phyloP scores from a whole-genome alignment of 2,113 vertebrate genomes.

The Lutjanus erythropterus region DNA sequence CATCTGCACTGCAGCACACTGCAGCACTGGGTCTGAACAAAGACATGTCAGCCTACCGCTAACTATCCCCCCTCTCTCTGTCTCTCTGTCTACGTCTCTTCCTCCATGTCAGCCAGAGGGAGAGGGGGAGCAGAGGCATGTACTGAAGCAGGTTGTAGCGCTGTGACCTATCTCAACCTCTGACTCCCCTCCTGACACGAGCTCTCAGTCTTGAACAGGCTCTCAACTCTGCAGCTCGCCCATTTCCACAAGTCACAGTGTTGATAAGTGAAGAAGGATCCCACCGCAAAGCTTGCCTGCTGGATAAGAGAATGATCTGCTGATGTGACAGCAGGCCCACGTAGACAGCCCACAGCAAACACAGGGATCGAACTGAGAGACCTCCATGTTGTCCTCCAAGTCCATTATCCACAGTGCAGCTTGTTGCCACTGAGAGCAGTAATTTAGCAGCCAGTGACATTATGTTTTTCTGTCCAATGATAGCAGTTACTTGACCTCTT shows the following conservation, averaged over 20 bases:
- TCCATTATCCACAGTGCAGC: conserved; percentile 59
- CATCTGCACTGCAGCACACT: conserved; percentile 93
- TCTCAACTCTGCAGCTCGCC: conserved; percentile 37
- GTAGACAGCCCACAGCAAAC: conserved; percentile 9
- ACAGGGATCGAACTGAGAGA: conserved; percentile 21
- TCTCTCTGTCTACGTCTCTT: conserved; percentile 40
- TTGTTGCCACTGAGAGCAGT: conserved; percentile 47
- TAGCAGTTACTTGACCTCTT: conserved; percentile 75
- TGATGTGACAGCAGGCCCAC: conserved; percentile 37
- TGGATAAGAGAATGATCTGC: conserved; percentile 28
- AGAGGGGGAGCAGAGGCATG: conserved; percentile 43
- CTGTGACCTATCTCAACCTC: conserved; percentile 55
- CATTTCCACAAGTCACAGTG: conserved; percentile 36
- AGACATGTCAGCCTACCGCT: conserved; percentile 85
- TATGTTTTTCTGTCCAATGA: conserved; percentile 57
- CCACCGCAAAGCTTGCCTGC: conserved; percentile 12
- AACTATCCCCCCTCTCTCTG: conserved; percentile 61
- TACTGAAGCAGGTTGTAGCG: conserved; percentile 45
- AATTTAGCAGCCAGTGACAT: conserved; percentile 62
- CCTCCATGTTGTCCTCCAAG: conserved; percentile 36
- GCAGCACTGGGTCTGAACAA: conserved; percentile 89
- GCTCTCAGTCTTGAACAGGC: conserved; percentile 47
- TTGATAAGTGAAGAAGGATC: conserved; percentile 34
- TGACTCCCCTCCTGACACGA: conserved; percentile 42
- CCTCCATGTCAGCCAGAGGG: conserved; percentile 38